Evolutionary conservation across 2,113 vertebrate species (phyloP).

Genomic region (Bufo bufo): DNA sequence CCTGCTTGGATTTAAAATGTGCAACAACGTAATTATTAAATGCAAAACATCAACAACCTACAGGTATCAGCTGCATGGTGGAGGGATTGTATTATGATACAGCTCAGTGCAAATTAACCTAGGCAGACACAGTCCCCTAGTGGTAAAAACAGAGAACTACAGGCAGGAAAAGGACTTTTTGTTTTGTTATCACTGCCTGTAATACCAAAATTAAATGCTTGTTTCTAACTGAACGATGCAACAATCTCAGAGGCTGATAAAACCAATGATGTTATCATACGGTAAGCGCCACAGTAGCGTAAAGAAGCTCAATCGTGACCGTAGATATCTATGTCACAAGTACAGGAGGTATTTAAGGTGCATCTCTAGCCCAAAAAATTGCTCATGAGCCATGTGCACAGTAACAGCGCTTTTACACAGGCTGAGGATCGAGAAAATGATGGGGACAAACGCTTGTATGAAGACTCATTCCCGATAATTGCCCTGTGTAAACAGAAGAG

Average conservation of each 20-base stretch:
- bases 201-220: neutral
- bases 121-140: slow-evolving; percentile 38
- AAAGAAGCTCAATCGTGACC: neutral
- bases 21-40: neutral
- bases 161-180: neutral
- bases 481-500: no score
- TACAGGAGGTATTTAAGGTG: neutral
- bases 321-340: neutral
- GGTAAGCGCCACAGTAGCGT: neutral
- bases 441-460: no score
- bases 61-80: neutral
- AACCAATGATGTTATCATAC: neutral
- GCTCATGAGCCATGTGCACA: no score
- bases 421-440: no score
- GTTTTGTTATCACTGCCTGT: neutral
- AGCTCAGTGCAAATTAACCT: neutral
- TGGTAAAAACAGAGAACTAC: slow-evolving; percentile 19
- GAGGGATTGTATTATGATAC: neutral
- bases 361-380: no score
- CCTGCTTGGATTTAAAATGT: neutral
- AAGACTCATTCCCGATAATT: no score
- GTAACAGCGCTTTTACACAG: no score
- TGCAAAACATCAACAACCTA: neutral
- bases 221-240: neutral
- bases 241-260: neutral